phyloP scores from a whole-genome alignment of 35 echinoderm and acorn worm genomes.

The Antedon bifida region DNA sequence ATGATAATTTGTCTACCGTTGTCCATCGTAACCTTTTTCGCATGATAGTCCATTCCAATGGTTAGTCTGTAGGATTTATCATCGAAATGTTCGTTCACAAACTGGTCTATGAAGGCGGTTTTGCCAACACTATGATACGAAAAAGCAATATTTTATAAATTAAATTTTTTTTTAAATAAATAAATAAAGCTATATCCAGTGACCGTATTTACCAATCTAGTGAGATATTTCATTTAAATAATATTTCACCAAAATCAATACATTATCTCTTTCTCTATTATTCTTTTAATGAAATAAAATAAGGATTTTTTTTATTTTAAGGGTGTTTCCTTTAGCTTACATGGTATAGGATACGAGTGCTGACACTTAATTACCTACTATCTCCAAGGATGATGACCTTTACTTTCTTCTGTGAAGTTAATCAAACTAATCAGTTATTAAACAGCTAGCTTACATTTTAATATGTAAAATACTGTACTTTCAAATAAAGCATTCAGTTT shows the following conservation, averaged over 20 bases:
- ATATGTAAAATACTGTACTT: too few species aligned
- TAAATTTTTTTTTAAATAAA: not conserved
- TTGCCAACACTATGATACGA: constrained; percentile 69
- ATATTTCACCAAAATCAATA: too few species aligned
- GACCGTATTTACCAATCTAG: too few species aligned
- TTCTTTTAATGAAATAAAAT: too few species aligned
- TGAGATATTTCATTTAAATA: too few species aligned
- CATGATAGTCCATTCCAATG: constrained; percentile 93
- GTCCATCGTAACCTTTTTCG: constrained; percentile 99
- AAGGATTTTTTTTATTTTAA: too few species aligned
- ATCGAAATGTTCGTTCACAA: constrained; percentile 98
- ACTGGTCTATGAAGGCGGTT: constrained; percentile 96
- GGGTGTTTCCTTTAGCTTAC: too few species aligned
- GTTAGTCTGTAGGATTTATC: constrained; percentile 98
- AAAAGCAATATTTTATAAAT: not conserved
- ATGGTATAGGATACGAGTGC: too few species aligned
- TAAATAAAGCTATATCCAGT: not conserved
- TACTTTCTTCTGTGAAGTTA: constrained; percentile 96
- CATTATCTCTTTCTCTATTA: too few species aligned
- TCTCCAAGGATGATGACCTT: constrained; percentile 94
- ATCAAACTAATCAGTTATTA: too few species aligned
- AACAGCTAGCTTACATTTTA: too few species aligned
- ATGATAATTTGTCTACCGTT: constrained; percentile 96
- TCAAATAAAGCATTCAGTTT: too few species aligned
- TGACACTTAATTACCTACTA: constrained; percentile 89